Base-by-base conservation (phyloP, 2,888 invertebrate genomes). In the Drosophila siamana region DNA sequence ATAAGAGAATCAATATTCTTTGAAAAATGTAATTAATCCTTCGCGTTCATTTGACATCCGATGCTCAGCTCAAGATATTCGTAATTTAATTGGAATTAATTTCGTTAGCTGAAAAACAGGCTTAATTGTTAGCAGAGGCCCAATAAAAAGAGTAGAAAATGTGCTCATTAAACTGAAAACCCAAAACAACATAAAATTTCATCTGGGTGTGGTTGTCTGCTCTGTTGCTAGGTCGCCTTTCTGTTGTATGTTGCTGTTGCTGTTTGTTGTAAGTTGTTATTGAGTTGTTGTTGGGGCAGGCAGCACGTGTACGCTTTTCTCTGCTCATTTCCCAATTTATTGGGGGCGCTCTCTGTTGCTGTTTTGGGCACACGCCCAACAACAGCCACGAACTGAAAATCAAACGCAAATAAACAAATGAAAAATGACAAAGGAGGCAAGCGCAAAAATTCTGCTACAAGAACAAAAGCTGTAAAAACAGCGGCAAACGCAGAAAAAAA, bases 301-400 rank as follows among this genome's bases (percentile, higher is more conserved):
- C 40, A 55, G 52, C 75, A 75, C 75, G 73, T 75, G 65, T 66
- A 13, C 38, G 30, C 13, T 24, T 50, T 28, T 36, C 55, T 43
- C 15, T 40, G 13, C 38, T 11, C 47, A 19, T 26, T 16, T 50
- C 2, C 6, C 36, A 28, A 13, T 48, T 40, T 30, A 6, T 36
- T 28, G 9, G 38, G 6, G 44, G 0, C n/a, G 19, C 6, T 55
- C 11, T 13, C 50, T 9, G 36, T 54, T 19, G 38, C n/a, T 13
- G 15, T 52, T 63, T 64, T 72, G 73, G 75, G 51, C 77, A 73
- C 69, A 60, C 74, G 77, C 69, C 78, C 69, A 76, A 78, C 73
- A 77, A 64, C 40, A 55, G 62, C 24, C 28, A 22, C 44, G 30
- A 47, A 43, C 54, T 43, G 26, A 55, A 59, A 64, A 40, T 52